phyloP scores from a whole-genome alignment of 2,888 invertebrate species.

The Noctua fimbriata region DNA sequence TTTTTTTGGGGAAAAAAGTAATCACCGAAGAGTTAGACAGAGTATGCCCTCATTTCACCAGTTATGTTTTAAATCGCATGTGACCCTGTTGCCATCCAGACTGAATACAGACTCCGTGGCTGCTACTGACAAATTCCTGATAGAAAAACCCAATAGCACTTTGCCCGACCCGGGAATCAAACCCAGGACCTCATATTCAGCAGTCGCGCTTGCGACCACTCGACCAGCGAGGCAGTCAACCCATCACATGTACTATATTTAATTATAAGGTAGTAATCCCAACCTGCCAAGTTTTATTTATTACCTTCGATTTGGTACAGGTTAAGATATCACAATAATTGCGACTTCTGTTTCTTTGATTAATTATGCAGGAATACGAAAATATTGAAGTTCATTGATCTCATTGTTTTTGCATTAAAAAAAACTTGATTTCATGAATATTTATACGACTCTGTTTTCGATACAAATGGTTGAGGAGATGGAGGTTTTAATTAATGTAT shows the following conservation, averaged over 20 bases:
- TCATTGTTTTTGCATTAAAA: conserved; percentile 42
- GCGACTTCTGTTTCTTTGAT: conserved; percentile 60
- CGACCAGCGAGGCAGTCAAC: no score
- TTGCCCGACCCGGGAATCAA: no score
- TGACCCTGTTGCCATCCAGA: no score
- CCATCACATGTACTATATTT: background rate
- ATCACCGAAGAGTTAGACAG: no score
- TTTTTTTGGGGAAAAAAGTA: no score
- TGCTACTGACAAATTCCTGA: no score
- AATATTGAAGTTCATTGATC: conserved; percentile 61
- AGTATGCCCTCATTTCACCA: no score
- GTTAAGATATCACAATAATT: conserved; percentile 63
- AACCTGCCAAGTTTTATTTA: conserved; percentile 49
- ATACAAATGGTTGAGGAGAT: conserved; percentile 15
- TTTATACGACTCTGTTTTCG: conserved; percentile 39
- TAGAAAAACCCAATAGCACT: no score
- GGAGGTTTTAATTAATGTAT: conserved; percentile 21
- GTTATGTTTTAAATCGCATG: no score
- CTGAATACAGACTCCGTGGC: no score
- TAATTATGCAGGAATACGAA: conserved; percentile 53
- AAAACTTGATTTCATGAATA: conserved; percentile 51
- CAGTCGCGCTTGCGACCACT: no score
- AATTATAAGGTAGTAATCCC: conserved; percentile 24
- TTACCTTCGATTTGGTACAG: conserved; percentile 24
- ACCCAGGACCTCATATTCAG: no score